Evolutionary conservation across 2,113 vertebrate species (phyloP), one percentile per base, ranked within the genome.

Genomic region (Phyllopteryx taeniolatus): DNA sequence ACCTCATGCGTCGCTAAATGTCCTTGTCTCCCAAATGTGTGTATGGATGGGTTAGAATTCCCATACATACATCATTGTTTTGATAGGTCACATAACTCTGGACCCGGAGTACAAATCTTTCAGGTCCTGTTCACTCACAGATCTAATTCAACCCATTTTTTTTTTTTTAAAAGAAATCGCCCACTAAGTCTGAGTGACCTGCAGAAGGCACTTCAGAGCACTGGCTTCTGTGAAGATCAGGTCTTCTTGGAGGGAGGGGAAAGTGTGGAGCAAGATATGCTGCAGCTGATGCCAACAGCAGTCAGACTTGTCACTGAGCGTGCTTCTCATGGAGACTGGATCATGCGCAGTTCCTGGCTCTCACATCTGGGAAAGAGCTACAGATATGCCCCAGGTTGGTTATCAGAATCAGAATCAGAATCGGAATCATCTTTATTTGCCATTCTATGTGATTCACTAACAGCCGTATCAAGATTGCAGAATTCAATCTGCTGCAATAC

Each of bases 311-410:
- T 99, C 73, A 93, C 91, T 43, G 95, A 95, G 88, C 94, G 93
- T 78, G 94, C 97, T 8, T 95, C 94, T 27, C 96, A 96, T 66
- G 94, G 95, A 13, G 98, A 99, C 70, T 98, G 97, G 96, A 84
- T 93, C 73, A 85, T 98, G 42, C 95, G 97, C 82, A 94, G 93
- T 83, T 94, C 92, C 83, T 99, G 96, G 96, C 94, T 99, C 49
- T 92, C 92, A n/a, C 93, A 95, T 76, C 88, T 97, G 71, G 89
- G 92, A 46, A 97, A 94, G 89, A 87, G 79, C 74, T 90, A 89
- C 86, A 91, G 95, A 90, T 77, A 88, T 79, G 79, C 90, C 80
- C 76, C 93, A 84, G 85, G 94, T 91, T 60, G 13, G 83, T 88
- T 70, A 17, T 49, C 12, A 15, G 35, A n/a, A n/a, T n/a, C n/a